Base-by-base conservation (phyloP, 1,140 invertebrate species). In the Telenomus remus region DNA sequence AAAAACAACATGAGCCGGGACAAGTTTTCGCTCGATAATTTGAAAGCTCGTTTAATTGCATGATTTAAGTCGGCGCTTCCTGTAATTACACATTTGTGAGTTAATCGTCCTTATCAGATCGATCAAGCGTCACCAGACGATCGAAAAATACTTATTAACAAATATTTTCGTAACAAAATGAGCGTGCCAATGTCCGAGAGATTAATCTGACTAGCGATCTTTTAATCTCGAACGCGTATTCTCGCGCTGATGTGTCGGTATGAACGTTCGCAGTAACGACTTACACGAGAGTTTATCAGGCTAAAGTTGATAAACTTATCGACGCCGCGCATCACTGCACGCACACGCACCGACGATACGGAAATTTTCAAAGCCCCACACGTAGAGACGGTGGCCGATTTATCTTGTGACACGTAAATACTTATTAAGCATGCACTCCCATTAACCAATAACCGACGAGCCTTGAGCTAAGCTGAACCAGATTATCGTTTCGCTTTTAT, bases 341-440 rank as follows among this genome's bases (percentile, higher is more conserved):
- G 77, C 77, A 78, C 72, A 68, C 56, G 66, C 66, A 59, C n/a
- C 72, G 50, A 53, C 68, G 63, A 70, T 80, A 72, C 73, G 57
- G 54, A 69, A 72, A 71, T 85, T 84, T 84, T 84, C 81, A 76
- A 65, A 80, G 76, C 79, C 82, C 81, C 83, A 84, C 82, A 84
- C 82, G 82, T 80, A 78, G 80, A 53, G 60, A 51, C 72, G 35
- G 70, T 76, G 73, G 68, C 69, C 82, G 77, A 84, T 84, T 84
- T 84, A 85, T 84, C 82, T 84, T 53, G 68, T 74, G 79, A 83
- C 80, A 80, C 79, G 79, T 84, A 81, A 85, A 85, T 80, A 81
- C 80, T 84, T 81, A 84, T 85, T 84, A 82, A 81, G 78, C 70
- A 80, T 78, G 76, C 69, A 50, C 68, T 61, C 46, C 80, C 79